Evolutionary conservation across 2,797 vertebrate species (phyloP).

Genomic region (Avahi laniger): DNA sequence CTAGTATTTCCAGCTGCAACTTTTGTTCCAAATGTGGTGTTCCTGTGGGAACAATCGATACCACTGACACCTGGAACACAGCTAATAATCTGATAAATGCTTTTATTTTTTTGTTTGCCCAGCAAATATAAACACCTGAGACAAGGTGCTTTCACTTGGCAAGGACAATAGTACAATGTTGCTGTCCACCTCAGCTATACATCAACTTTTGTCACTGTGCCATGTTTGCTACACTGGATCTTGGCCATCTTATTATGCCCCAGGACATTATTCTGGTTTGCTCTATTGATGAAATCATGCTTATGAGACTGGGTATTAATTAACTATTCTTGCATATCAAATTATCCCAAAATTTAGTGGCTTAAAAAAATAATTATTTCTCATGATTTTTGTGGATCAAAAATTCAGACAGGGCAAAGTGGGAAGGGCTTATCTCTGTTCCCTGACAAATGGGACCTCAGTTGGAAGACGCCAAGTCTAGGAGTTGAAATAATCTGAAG

Average conservation of each 20-base stretch:
- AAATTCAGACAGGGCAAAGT: not conserved
- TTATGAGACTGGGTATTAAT: not conserved
- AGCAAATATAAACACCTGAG: not conserved
- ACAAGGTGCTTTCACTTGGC: not conserved
- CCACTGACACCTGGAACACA: not conserved
- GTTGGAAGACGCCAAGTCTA: not conserved
- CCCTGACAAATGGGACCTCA: not conserved
- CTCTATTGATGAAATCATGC: not conserved
- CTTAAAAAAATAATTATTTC: slow-evolving; percentile 12
- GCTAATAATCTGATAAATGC: not conserved
- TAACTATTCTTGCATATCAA: not conserved
- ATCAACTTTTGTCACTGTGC: not conserved
- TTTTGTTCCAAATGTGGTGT: not conserved
- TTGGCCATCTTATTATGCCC: not conserved
- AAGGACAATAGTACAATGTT: not conserved
- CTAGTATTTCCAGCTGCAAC: not conserved
- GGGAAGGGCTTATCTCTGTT: not conserved
- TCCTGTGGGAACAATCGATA: not conserved
- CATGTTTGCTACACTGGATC: not conserved
- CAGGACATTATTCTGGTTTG: not conserved
- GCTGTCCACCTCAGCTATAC: not conserved
- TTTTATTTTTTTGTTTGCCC: not conserved
- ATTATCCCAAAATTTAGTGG: not conserved
- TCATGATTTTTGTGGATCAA: not conserved
- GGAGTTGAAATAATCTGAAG: not conserved